Base-by-base conservation (phyloP, 2,113 vertebrate genomes). In the Gavia stellata region DNA sequence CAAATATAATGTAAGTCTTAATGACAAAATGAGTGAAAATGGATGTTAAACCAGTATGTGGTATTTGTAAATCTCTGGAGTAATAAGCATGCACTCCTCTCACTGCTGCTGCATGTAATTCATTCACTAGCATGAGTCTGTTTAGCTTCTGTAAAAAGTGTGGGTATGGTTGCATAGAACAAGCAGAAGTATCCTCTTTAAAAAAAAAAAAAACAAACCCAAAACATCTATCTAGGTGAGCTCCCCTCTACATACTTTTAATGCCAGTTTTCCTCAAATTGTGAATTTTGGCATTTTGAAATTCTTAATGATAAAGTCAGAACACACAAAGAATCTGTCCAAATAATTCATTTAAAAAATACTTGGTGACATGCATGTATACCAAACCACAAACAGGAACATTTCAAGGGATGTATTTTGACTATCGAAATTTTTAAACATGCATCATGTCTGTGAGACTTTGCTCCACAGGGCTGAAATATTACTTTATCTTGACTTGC, bases 1-100 rank as follows among this genome's bases (percentile, higher is more conserved):
- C 98, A 98, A 98, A 98, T 94, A 98, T 98, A 98, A 98, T 98
- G 98, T 98, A 98, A 98, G 98, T 98, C 98, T 98, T 97, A 98
- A 98, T 98, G 98, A 98, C 98, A 98, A 98, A 97, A 97, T 93
- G 94, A 98, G 92, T 97, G 96, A 97, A 97, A 91, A 95, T 91
- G 90, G 91, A 82, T 84, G 96, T 97, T 92, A 88, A 97, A 96
- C 94, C 85, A 63, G 74, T 96, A 63, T 31, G 90, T 94, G 95
- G 83, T 96, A 82, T 96, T 95, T 66, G 91, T 97, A 90, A 85
- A 79, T 58, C 71, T 72, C 81, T 86, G 68, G 86, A 81, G 96
- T 95, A 91, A 81, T 72, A 95, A 95, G 94, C 36, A 85, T 93
- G 82, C 80, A 74, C 83, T 95, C 95, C 91, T 97, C 72, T 26